These are phyloP conservation scores for Neosilurus mollespiculum DNA, from an alignment of 2,797 vertebrate genomes.

Conservation along the genomic window DNA sequence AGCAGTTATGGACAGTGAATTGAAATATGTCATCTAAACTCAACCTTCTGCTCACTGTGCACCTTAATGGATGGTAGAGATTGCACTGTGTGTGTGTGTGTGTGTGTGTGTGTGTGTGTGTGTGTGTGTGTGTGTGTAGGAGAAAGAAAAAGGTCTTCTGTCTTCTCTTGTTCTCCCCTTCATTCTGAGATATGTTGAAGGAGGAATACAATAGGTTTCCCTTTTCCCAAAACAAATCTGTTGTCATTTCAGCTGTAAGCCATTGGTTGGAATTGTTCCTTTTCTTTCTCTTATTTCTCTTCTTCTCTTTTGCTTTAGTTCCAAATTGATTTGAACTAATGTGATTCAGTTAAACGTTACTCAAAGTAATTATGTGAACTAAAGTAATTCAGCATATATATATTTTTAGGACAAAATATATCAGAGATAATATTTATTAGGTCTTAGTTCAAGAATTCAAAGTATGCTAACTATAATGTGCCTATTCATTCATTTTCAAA, in stretches of 20 bases:
- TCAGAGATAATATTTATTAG: not conserved
- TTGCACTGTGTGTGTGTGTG: not conserved
- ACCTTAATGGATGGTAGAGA: constrained; percentile 4
- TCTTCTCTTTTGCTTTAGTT: too few relatives aligned
- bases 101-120: not conserved
- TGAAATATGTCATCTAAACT: constrained; percentile 20
- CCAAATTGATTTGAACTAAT: not conserved
- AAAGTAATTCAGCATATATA: not conserved
- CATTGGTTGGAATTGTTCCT: not conserved
- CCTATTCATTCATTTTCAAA: too few relatives aligned
- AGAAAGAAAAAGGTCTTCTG: not conserved
- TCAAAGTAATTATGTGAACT: not conserved
- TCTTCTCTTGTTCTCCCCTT: constrained; percentile 10
- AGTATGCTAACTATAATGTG: not conserved
- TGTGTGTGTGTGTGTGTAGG: not conserved
- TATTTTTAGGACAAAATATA: not conserved
- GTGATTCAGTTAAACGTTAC: not conserved
- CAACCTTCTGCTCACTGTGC: constrained; percentile 16
- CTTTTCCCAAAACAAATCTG: constrained; percentile 12
- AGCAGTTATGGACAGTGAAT: constrained; percentile 2
- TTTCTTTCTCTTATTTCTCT: not conserved
- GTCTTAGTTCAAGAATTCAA: too few relatives aligned
- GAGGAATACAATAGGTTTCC: constrained; percentile 4
- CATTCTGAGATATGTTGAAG: constrained; percentile 11
- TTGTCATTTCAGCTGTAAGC: not conserved